Evolutionary conservation across 2,113 vertebrate species (phyloP).

Genomic region (Ailuropoda melanoleuca): DNA sequence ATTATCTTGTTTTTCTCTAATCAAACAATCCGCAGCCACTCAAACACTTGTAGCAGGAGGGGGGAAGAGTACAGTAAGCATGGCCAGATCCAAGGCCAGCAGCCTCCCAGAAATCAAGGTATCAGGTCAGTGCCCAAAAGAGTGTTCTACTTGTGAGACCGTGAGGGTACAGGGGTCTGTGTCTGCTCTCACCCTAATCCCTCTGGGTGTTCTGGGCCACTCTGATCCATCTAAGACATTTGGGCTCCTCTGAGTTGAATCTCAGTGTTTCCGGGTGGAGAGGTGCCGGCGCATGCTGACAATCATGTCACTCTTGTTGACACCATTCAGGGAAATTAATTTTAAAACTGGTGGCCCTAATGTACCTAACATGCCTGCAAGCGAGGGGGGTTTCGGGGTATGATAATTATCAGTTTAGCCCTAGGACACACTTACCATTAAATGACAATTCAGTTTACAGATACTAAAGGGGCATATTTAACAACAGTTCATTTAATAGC

Average conservation of each 20-base stretch:
- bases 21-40: neutral
- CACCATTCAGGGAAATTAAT: conserved; percentile 20
- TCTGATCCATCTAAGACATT: neutral
- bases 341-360: conserved; percentile 21
- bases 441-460: conserved; percentile 40
- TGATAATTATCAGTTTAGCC: conserved; percentile 27
- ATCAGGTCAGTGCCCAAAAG: neutral
- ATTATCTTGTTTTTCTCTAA: neutral
- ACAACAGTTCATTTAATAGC: neutral
- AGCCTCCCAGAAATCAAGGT: neutral
- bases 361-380: neutral
- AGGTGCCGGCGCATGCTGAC: neutral
- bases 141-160: neutral
- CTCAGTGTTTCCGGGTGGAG: neutral
- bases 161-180: neutral
- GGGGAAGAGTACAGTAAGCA: neutral
- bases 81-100: neutral
- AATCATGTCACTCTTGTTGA: neutral
- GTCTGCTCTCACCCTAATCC: neutral
- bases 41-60: neutral
- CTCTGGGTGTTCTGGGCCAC: neutral
- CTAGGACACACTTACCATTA: conserved; percentile 26
- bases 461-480: conserved; percentile 3
- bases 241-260: neutral
- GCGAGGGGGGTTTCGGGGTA: neutral